Evolutionary conservation across 1,140 invertebrate species (phyloP), one percentile per base, ranked within the genome.

Genomic region (Oppia nitens): DNA sequence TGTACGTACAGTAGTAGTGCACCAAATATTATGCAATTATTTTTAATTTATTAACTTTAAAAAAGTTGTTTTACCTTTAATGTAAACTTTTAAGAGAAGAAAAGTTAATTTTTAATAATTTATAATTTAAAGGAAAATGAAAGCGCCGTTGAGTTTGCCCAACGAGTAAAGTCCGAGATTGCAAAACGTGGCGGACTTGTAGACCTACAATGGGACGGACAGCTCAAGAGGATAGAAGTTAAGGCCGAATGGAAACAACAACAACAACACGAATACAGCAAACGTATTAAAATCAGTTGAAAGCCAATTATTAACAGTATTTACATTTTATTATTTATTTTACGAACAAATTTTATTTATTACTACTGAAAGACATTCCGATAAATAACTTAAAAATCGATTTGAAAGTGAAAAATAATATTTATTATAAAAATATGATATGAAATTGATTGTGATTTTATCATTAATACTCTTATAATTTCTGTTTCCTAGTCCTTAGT

Each of bases 201-300:
- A n/a, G 93, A 97, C 75, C 78, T 98, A 48, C 84, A 92, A 71
- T 98, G 94, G 94, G 91, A 95, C 74, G 92, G 92, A 3, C 87
- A 92, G 69, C 69, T 96, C 45, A 96, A 96, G 71, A 73, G 92
- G 64, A 83, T 82, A 73, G 85, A 86, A 66, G 83, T 87, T 21
- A 95, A 95, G 70, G 87, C 87, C 64, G 88, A 93, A 70, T 93
- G 88, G 87, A 83, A 83, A 67, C 85, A 91, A 72, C 79, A 87
- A 66, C 87, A 93, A 66, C 89, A 94, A 72, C 81, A 92, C 72
- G 85, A 91, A 70, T 92, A 91, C 73, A 92, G 87, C 68, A 87
- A 86, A 63, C 69, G 72, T 56, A 67, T 77, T 4, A 73, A 57
- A 56, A 21, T 56, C 3, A 47, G 26, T 9, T 56, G 28, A 56